Evolutionary conservation across 2,888 invertebrate genomes (phyloP), one percentile per base, ranked within the genome.

Genomic region (Chalcis sispes): DNA sequence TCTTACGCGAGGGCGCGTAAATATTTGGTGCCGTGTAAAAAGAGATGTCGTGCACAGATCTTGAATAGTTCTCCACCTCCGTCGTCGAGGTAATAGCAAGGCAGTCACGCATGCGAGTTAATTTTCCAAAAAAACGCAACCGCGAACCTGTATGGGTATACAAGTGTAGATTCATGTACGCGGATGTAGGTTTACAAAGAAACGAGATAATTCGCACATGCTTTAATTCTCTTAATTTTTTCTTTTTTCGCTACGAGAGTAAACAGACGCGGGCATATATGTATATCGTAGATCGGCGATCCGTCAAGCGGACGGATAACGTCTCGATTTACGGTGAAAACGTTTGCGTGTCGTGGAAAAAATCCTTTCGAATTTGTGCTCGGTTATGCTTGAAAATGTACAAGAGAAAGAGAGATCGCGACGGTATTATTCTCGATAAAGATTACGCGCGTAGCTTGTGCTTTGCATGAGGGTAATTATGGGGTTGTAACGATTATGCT

Each of bases 31-130:
- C 58, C 70, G 61, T 36, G 75, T 13, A 79, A 79, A 80, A 81
- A 81, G 79, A 82, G 81, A 81, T 82, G 79, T 82, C 83, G 80
- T 80, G 82, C 81, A 79, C 79, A 79, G n/a, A 15, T 80, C 79
- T 75, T 77, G 77, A 70, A 67, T 71, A 76, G 80, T 79, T 54
- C 78, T n/a, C n/a, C n/a, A n/a, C n/a, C n/a, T n/a, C n/a, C n/a
- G n/a, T 77, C 79, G 78, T 79, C 64, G 52, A 79, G 79, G 79
- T 80, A 78, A 69, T 77, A 42, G n/a, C 20, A 3, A 15, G 10
- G 77, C 74, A 79, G 80, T 80, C 80, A 81, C 80, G 80, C 81
- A 79, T 77, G 79, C 79, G 76, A 78, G 79, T 80, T 81, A 80
- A 83, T 84, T 83, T 82, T 83, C 80, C 82, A 79, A 77, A 80